Base-by-base conservation (phyloP, 2,888 invertebrate species). In the Pinctada fucata region DNA sequence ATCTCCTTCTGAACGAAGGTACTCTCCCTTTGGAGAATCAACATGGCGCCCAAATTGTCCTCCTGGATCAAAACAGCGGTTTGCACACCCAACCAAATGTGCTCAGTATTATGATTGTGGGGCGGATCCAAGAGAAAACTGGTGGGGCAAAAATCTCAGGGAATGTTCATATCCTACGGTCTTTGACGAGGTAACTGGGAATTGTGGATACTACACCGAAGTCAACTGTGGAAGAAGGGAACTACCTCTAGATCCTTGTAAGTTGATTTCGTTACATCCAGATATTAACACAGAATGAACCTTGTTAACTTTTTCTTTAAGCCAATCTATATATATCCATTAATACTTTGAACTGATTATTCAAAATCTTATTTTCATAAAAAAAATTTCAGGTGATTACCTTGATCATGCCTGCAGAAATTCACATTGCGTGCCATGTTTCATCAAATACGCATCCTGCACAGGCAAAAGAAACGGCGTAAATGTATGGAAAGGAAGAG, bases 81-180 rank as follows among this genome's bases (percentile, higher is more conserved):
- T 72, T 31, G 73, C 79, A 13, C 79, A 79, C 49, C 79, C 79
- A 5, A 76, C 69, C 13, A 63, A 65, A 16, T 79, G 79, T 74
- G 79, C 79, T 3, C 79, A 76, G 49, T 79, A 74, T 66, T 79
- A 79, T 49, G 79, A 79, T 58, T 79, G 79, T 73, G 72, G 72
- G 3, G 64, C 69, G 2, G 64, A 76, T 47, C 67, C 65, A 2
- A 10, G 64, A 3, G 70, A 73, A 31, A 74, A 79, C 50, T 76
- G 76, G 76, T 79, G 79, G 79, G 79, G 79, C 1, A 68, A 69
- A 49, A 52, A 79, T 45, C 73, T 79, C 8, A 76, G 79, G 52
- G 79, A 79, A 49, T 79, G 79, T 66, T 69, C 52, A n/a, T 74
- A 76, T 47, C 76, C 76, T 1, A 58, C 71, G 1, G 69, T 79